Base-by-base conservation (phyloP, 2,888 invertebrate species). In the Adelphocoris suturalis region DNA sequence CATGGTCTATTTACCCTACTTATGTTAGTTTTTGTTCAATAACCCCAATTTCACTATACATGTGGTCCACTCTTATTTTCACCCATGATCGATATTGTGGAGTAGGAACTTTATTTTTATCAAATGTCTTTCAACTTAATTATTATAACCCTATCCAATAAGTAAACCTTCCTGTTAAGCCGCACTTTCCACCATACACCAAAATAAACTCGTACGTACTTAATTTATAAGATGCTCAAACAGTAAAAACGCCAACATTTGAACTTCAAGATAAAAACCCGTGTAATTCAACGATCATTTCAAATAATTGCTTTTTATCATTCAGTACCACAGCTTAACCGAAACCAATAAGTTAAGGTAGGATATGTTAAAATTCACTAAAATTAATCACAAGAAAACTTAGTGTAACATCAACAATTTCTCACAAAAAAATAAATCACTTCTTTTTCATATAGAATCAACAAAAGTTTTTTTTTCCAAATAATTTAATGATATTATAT, bases 271-370 rank as follows among this genome's bases (percentile, higher is more conserved):
- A 37, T 2, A 37, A 37, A 37, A 37, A 37, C 37, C 37, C 37
- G 37, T 37, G 37, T 37, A 37, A 7, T 68, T 7, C 23, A 23
- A 23, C 19, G n/a, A 9, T 13, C n/a, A 61, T 13, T 23, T 68
- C 1, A 68, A 19, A 68, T 7, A 68, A 68, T 68, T 68, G 68
- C 68, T 68, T 68, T n/a, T n/a, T 23, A 23, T 68, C 68, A 23
- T 19, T 68, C 68, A 68, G 68, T 68, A 68, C 23, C 27, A 12
- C 23, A 68, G 23, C 13, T 68, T 19, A 68, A 68, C 68, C 68
- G 23, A 68, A 68, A 68, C 68, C 13, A 57, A 12, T 23, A 68
- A 23, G 68, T 68, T 68, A 68, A 68, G 68, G 68, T 68, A 68
- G 23, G 68, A 68, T 68, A 68, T 68, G 68, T 68, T 13, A 68